Percentiles rank a stretch among this genome's conserved stretches.
Conservation (phyloP, 2,113 vertebrate genomes). For the Podilymbus podiceps region DNA sequence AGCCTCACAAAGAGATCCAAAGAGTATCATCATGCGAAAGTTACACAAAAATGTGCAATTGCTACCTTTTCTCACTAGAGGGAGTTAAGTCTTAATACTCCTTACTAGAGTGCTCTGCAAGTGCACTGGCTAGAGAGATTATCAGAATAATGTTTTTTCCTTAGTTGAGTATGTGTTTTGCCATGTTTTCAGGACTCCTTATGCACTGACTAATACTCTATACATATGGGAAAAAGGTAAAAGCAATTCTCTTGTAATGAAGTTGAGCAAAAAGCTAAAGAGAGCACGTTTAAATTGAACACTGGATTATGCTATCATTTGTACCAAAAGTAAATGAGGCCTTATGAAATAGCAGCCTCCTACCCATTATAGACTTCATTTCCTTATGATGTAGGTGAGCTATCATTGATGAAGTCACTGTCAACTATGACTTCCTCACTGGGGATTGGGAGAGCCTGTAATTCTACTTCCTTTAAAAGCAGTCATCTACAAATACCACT, state of each 20-base stretch:
- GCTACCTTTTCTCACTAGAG: constrained; percentile 21
- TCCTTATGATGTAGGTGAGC: background rate
- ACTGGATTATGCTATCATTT: background rate
- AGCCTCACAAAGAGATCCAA: background rate
- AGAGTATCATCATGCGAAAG: background rate
- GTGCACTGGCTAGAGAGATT: background rate
- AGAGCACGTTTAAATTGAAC: background rate
- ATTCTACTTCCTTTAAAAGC: background rate
- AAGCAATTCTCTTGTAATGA: background rate
- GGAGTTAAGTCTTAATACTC: constrained; percentile 26
- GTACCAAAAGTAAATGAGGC: background rate
- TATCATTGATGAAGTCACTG: background rate
- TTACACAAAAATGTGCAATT: background rate
- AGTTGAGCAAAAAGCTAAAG: background rate
- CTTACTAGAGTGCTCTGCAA: background rate
- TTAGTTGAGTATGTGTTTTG: background rate
- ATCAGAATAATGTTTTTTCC: background rate
- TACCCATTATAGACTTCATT: background rate
- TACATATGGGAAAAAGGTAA: background rate
- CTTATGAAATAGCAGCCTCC: background rate
- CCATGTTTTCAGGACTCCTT: background rate
- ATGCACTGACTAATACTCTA: background rate
- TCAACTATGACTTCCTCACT: background rate
- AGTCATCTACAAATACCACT: background rate
- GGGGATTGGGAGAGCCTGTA: background rate